phyloP scores from a whole-genome alignment of 1,140 invertebrate genomes.

The Sitobion miscanthi region DNA sequence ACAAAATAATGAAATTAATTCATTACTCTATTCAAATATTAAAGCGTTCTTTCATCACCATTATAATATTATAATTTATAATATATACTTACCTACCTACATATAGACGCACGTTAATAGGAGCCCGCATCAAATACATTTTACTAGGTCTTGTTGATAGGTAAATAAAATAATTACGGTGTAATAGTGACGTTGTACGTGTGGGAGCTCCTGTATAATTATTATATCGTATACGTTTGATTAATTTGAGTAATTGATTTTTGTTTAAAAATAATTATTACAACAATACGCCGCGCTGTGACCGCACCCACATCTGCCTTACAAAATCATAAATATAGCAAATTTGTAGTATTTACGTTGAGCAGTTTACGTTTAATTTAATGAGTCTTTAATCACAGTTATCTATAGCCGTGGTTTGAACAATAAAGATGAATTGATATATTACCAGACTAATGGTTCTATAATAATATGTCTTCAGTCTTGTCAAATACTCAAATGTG shows the following conservation, averaged over 20 bases:
- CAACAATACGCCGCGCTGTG: background rate
- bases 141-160: background rate
- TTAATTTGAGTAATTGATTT: conserved; percentile 28
- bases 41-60: background rate
- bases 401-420: background rate
- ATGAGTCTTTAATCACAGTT: background rate
- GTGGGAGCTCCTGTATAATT: conserved; percentile 1
- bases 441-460: background rate
- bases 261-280: conserved; percentile 4
- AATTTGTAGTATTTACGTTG: background rate
- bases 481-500: background rate
- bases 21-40: background rate
- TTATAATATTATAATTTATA: conserved; percentile 8
- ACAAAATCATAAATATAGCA: background rate
- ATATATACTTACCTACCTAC: background rate
- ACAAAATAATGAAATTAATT: background rate
- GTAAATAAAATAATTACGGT: conserved; percentile 13
- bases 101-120: background rate
- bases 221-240: background rate
- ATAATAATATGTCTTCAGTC: background rate
- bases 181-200: background rate
- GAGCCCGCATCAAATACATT: background rate
- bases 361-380: background rate
- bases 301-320: background rate
- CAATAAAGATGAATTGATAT: background rate